phyloP scores from a whole-genome alignment of 2,797 vertebrate genomes.

The Phalloptychus januarius region DNA sequence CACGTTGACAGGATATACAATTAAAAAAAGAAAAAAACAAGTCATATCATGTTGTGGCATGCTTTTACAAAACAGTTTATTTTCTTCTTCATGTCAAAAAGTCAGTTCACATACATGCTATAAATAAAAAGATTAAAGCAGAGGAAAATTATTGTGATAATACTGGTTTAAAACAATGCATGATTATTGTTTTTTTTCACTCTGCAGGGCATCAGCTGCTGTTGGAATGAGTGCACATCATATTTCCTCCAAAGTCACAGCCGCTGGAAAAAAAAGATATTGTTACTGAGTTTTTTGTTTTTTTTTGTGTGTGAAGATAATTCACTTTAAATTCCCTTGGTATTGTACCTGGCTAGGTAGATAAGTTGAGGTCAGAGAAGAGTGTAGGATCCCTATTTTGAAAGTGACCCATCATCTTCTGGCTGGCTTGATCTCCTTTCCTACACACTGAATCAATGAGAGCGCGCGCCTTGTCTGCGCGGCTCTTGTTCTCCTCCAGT shows the following conservation, averaged over 20 bases:
- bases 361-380: background rate
- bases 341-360: background rate
- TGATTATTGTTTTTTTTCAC: background rate
- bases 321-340: background rate
- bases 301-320: background rate
- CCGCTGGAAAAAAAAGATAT: background rate
- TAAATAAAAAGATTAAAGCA: background rate
- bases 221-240: background rate
- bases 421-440: conserved; percentile 12
- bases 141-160: background rate
- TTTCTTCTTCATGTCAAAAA: background rate
- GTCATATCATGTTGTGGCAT: background rate
- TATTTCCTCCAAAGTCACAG: background rate
- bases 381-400: background rate
- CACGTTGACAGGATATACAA: background rate
- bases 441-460: conserved; percentile 9
- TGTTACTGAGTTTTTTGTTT: background rate
- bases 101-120: background rate
- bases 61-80: background rate
- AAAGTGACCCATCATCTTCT: background rate
- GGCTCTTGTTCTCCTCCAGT: conserved; percentile 1
- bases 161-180: background rate
- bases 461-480: conserved; percentile 5
- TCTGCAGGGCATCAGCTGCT: background rate
- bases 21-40: too few relatives aligned